phyloP scores from a whole-genome alignment of 2,113 vertebrate genomes.

The Empidonax traillii region DNA sequence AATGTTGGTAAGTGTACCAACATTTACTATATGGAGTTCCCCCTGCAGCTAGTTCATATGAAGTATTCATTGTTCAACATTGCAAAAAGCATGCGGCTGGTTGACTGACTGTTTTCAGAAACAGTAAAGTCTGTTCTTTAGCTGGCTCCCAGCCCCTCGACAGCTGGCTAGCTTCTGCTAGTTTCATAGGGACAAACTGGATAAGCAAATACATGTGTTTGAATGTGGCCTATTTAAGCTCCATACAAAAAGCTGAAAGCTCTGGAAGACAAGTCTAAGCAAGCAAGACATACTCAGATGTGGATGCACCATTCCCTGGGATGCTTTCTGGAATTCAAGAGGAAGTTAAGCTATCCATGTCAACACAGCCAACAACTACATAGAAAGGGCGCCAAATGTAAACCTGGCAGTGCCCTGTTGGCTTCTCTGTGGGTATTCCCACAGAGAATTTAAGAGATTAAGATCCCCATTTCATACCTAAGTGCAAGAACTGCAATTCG shows the following conservation, averaged over 20 bases:
- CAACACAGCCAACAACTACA: rapidly evolving
- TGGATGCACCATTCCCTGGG: not conserved
- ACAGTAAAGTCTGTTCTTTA: not conserved
- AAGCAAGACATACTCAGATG: not conserved
- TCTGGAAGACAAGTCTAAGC: not conserved
- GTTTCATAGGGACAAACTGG: not conserved
- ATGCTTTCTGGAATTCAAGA: not conserved
- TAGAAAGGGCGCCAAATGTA: not conserved
- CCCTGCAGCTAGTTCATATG: not conserved
- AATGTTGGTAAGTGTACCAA: not conserved
- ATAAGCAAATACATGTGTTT: not conserved
- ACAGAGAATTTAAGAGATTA: not conserved
- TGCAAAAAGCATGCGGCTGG: not conserved
- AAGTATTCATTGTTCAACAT: not conserved
- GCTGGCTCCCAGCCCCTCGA: not conserved
- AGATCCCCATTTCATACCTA: not conserved
- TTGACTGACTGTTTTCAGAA: not conserved
- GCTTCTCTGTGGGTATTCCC: not conserved
- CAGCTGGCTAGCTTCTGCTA: not conserved
- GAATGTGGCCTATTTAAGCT: not conserved
- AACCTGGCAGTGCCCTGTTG: not conserved
- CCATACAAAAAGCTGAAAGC: not conserved
- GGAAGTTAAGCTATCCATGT: not conserved
- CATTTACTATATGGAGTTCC: not conserved
- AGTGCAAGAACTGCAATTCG: not conserved